A percentile compares a stretch with the other conserved stretches of the same genome.
phyloP scores from a whole-genome alignment of 2,888 invertebrate genomes.

The Ernsta delagoae region DNA sequence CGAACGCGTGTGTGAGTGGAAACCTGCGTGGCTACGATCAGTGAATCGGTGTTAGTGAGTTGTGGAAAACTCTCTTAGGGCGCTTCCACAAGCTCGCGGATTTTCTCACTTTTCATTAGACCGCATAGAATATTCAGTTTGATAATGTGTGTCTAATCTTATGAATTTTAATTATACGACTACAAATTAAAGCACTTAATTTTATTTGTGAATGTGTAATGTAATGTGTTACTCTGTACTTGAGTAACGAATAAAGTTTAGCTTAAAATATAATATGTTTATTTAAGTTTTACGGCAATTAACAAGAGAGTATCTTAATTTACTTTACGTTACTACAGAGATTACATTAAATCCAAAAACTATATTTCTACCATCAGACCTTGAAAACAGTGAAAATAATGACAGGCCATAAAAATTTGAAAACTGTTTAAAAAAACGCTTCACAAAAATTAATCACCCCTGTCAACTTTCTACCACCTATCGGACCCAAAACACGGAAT shows the following conservation, averaged over 20 bases:
- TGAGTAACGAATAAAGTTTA: not conserved
- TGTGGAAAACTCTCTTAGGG: conserved; percentile 82
- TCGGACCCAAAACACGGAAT: not conserved
- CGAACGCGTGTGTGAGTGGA: conserved; percentile 75
- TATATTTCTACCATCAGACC: not conserved
- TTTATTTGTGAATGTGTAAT: not conserved
- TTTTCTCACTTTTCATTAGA: conserved; percentile 66
- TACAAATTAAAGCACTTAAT: not conserved
- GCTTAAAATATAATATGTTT: not conserved
- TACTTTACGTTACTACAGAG: not conserved
- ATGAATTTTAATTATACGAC: conserved; percentile 19
- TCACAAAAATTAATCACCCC: not conserved
- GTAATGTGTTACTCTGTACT: not conserved
- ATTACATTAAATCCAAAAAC: not conserved
- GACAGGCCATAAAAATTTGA: not conserved
- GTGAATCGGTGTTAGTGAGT: conserved; percentile 77
- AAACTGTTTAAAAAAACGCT: not conserved
- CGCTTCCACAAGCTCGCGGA: conserved; percentile 71
- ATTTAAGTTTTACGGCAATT: too few species aligned
- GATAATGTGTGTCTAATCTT: conserved; percentile 47
- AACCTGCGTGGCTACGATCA: conserved; percentile 74
- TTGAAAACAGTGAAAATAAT: not conserved
- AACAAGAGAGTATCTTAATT: too few species aligned
- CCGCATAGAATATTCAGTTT: conserved; percentile 59
- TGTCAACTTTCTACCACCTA: too few species aligned